phyloP scores from a whole-genome alignment of 2,888 invertebrate species.

The Volucella inanis region DNA sequence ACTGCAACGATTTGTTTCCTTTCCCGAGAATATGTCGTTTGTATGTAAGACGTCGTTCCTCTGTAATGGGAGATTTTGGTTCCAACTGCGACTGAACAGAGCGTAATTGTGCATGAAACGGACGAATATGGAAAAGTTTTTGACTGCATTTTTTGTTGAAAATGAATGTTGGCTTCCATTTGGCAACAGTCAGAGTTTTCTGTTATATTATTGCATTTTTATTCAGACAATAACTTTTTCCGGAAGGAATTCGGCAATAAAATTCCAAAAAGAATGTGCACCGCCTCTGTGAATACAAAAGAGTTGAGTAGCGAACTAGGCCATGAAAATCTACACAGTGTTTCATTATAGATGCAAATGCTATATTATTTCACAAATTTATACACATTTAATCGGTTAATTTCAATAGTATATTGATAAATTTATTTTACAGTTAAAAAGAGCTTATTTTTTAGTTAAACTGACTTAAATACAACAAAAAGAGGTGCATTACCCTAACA shows the following conservation, averaged over 20 bases:
- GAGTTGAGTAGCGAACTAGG: too few relatives aligned
- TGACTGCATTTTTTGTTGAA: neutral
- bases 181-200: neutral
- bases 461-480: too few relatives aligned
- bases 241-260: neutral
- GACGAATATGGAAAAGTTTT: slow-evolving; percentile 24
- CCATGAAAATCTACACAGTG: too few relatives aligned
- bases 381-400: too few relatives aligned
- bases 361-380: too few relatives aligned
- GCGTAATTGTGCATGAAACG: slow-evolving; percentile 37
- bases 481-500: too few relatives aligned
- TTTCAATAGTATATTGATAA: too few relatives aligned
- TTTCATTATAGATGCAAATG: too few relatives aligned
- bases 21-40: slow-evolving; percentile 47
- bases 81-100: slow-evolving; percentile 33
- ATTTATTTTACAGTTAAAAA: too few relatives aligned
- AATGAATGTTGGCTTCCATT: neutral
- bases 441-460: too few relatives aligned
- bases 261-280: too few relatives aligned
- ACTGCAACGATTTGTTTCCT: slow-evolving; percentile 60
- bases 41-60: slow-evolving; percentile 35
- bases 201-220: neutral
- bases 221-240: slow-evolving; percentile 63
- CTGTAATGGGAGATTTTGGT: neutral
- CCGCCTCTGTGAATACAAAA: too few relatives aligned